Conservation (phyloP, 2,888 invertebrate species). For the Drosophila atripex region DNA sequence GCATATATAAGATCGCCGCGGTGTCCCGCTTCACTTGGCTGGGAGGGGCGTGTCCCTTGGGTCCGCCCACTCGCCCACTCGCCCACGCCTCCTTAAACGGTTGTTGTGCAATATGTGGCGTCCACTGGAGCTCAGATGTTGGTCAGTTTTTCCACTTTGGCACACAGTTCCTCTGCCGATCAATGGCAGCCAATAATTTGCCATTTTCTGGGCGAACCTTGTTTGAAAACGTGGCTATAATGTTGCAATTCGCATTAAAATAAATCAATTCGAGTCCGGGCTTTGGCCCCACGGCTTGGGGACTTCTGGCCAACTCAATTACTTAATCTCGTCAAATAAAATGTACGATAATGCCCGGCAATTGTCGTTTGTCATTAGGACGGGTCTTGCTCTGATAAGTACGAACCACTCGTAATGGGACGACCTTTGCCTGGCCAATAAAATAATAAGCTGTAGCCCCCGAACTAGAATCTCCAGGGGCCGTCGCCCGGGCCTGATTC, state of each 20-base stretch:
- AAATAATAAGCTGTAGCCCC: not conserved
- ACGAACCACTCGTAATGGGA: not conserved
- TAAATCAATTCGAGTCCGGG: not conserved
- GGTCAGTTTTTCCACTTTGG: slow-evolving; percentile 8
- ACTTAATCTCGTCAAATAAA: not conserved
- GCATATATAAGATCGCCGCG: slow-evolving; percentile 53
- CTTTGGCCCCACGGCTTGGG: not conserved
- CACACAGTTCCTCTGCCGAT: not conserved
- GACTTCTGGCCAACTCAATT: not conserved
- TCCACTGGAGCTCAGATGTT: not conserved
- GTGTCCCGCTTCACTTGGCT: slow-evolving; percentile 39
- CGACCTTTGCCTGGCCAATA: not conserved
- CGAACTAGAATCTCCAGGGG: not conserved
- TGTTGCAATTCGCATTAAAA: not conserved
- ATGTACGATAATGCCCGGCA: not conserved
- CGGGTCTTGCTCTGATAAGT: slow-evolving; percentile 2
- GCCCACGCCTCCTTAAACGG: not conserved
- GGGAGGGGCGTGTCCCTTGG: slow-evolving; percentile 28
- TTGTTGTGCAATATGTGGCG: not conserved
- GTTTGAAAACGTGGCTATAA: not conserved
- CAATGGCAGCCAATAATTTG: not conserved
- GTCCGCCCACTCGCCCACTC: slow-evolving; percentile 9
- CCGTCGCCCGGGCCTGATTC: not conserved
- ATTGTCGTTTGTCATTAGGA: not conserved
- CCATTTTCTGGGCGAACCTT: not conserved